Conservation (phyloP, 2,113 vertebrate species). For the Ceyx margarethae region DNA sequence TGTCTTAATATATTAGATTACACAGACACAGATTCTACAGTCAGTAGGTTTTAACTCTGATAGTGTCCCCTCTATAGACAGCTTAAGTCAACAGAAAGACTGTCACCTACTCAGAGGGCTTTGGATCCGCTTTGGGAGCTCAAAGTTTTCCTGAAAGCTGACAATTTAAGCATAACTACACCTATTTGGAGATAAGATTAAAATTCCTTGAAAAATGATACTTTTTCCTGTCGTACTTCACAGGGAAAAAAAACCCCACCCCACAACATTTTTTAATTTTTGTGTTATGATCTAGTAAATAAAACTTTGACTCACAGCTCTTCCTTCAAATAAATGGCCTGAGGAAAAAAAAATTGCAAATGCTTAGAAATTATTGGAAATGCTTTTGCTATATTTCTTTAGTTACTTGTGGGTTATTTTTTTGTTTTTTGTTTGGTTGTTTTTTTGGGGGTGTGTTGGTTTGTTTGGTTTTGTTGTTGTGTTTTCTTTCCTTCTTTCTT, state of each 20-base stretch:
- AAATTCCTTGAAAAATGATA: slow-evolving; percentile 12
- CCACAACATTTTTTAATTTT: fast-evolving
- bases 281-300: not conserved
- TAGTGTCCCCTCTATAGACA: not conserved
- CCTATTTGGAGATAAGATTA: slow-evolving; percentile 54
- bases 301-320: not conserved
- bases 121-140: slow-evolving; percentile 28
- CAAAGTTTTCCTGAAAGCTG: slow-evolving; percentile 34
- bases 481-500: no score
- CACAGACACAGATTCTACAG: not conserved
- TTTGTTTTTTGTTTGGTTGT: no score
- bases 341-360: not conserved
- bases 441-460: no score
- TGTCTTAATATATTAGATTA: slow-evolving; percentile 11
- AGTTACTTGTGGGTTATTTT: not conserved
- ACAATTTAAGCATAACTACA: slow-evolving; percentile 25
- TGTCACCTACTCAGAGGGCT: slow-evolving; percentile 29
- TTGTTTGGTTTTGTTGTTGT: no score
- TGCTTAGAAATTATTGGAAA: not conserved
- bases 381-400: not conserved
- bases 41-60: not conserved
- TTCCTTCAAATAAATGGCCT: not conserved
- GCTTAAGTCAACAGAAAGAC: slow-evolving; percentile 30
- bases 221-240: not conserved
- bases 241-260: not conserved